Evolutionary conservation across 2,888 invertebrate species (phyloP).

Genomic region (Microctonus brassicae): DNA sequence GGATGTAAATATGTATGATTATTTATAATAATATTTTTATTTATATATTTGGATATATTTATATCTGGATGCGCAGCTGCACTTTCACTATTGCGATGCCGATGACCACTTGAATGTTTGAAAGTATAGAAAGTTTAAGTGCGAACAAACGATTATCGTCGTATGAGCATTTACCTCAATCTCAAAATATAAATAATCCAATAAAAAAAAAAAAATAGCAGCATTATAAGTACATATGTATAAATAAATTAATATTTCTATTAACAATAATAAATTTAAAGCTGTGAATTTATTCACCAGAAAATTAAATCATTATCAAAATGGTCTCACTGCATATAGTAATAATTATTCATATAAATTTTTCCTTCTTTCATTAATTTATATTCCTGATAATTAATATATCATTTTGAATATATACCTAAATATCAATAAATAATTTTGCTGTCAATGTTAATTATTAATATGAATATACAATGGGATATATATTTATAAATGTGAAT

Average conservation of each 20-base stretch:
- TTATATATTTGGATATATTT: not conserved
- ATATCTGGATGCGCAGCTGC: constrained; percentile 40
- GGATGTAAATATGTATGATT: no score
- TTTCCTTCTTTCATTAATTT: not conserved
- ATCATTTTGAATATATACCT: no score
- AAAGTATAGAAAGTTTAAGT: constrained; percentile 61
- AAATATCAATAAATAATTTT: not conserved
- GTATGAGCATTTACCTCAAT: constrained; percentile 10
- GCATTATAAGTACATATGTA: not conserved
- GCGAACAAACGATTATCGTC: constrained; percentile 18
- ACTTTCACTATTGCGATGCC: constrained; percentile 60
- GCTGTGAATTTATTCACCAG: no score
- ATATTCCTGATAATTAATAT: no score
- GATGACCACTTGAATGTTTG: constrained; percentile 60
- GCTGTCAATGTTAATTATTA: not conserved
- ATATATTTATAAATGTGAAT: no score
- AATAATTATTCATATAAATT: not conserved
- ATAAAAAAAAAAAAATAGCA: not conserved
- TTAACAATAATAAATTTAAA: no score
- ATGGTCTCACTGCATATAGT: no score
- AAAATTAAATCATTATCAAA: no score
- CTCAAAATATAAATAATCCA: constrained; percentile 15
- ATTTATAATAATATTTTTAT: not conserved
- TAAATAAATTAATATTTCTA: not conserved
- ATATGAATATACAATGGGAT: not conserved